Evolutionary conservation across 2,888 invertebrate genomes (phyloP), one percentile per base, ranked within the genome.

Genomic region (Epinotia nisella): DNA sequence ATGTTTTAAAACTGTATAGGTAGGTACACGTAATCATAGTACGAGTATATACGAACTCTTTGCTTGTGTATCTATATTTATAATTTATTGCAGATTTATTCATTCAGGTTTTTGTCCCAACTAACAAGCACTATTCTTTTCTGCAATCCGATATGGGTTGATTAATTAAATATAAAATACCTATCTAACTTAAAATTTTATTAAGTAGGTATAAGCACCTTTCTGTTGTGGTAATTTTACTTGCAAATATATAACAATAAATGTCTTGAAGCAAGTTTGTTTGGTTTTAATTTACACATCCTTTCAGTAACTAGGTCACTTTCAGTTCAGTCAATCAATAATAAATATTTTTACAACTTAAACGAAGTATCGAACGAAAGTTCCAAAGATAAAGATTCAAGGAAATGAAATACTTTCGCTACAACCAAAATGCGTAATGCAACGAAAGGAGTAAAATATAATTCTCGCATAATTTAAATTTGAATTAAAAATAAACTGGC

Each of bases 391-490:
- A 53, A 61, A 53, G 51, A 67, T 62, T 61, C 55, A 51, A 72
- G 67, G 72, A 72, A 56, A 72, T 55, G 41, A 24, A 55, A 62
- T 72, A 72, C 72, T 72, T 72, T 72, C 72, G 72, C 72, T 62
- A 39, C 55, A 49, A 61, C 67, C 45, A 61, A 62, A 68, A 62
- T 68, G 61, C 61, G 66, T 67, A 41, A 59, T 66, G 13, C 58
- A 60, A 71, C 35, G 67, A 72, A 72, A 72, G 67, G 61, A 67
- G 68, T 67, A 45, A 55, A 55, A 21, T 24, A 60, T 45, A 70
- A 64, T 19, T 29, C 15, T 51, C 55, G 39, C 41, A 41, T 61
- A 55, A 55, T 45, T 66, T 66, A 53, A 53, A 65, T 9, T 7
- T 53, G 15, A 41, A 55, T 21, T n/a, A 3, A 15, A 5, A 51